Conservation (phyloP, 2,113 vertebrate genomes). For the Rostratula benghalensis region DNA sequence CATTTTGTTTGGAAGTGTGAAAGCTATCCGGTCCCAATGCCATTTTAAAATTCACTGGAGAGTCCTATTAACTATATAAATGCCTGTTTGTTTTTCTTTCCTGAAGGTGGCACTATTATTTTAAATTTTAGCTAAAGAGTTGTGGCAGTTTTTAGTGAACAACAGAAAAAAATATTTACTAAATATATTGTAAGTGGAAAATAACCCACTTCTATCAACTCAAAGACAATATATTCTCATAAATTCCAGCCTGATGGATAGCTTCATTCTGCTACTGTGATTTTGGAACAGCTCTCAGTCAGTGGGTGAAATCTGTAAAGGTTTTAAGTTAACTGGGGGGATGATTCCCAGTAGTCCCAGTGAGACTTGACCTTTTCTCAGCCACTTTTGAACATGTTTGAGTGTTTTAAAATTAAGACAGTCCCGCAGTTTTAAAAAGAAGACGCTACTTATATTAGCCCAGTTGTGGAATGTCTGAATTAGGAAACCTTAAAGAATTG, state of each 20-base stretch:
- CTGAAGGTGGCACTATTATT: conserved; percentile 65
- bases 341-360: not conserved
- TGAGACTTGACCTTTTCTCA: not conserved
- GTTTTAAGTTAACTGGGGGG: not conserved
- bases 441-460: not conserved
- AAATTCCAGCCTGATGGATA: not conserved
- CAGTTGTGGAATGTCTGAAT: not conserved
- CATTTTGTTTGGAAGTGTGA: not conserved
- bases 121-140: not conserved
- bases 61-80: not conserved
- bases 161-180: not conserved
- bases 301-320: not conserved
- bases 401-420: not conserved
- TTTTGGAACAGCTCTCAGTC: not conserved
- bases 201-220: not conserved
- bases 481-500: not conserved
- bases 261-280: not conserved
- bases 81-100: not conserved
- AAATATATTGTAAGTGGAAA: not conserved
- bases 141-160: not conserved
- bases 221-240: accelerated
- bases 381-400: not conserved
- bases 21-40: not conserved
- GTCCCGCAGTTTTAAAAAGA: not conserved
- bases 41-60: not conserved